phyloP scores from a whole-genome alignment of 2,797 vertebrate species.

The Sebastes hubbsi region DNA sequence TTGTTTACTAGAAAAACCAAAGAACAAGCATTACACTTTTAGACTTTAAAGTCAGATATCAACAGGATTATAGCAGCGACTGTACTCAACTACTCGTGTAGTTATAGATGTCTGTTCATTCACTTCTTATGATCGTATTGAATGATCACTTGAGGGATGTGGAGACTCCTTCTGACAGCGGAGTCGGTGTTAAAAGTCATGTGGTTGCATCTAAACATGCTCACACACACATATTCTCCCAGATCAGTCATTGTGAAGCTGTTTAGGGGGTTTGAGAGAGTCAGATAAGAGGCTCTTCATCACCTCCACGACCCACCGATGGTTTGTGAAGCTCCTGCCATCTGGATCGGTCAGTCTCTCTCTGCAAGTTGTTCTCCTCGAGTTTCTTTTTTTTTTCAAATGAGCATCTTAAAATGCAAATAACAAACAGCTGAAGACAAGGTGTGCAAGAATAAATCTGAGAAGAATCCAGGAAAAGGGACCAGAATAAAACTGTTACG shows the following conservation, averaged over 20 bases:
- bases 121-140: background rate
- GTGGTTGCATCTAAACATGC: background rate
- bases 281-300: constrained; percentile 10
- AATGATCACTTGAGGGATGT: background rate
- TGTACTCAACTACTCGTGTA: background rate
- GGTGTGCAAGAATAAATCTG: background rate
- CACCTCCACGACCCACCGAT: constrained; percentile 4
- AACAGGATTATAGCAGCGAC: background rate
- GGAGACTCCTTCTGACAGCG: background rate
- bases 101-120: background rate
- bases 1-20: background rate
- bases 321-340: background rate
- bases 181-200: background rate
- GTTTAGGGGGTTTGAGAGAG: background rate
- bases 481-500: background rate
- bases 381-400: constrained; percentile 1
- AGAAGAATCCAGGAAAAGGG: background rate
- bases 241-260: background rate
- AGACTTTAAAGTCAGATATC: background rate
- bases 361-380: background rate
- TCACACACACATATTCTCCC: background rate
- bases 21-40: background rate
- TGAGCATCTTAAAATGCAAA: constrained; percentile 36
- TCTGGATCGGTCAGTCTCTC: background rate
- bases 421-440: background rate